Evolutionary conservation across 2,113 vertebrate species (phyloP), one percentile per base, ranked within the genome.

Genomic region (Potamarius usumacintae): DNA sequence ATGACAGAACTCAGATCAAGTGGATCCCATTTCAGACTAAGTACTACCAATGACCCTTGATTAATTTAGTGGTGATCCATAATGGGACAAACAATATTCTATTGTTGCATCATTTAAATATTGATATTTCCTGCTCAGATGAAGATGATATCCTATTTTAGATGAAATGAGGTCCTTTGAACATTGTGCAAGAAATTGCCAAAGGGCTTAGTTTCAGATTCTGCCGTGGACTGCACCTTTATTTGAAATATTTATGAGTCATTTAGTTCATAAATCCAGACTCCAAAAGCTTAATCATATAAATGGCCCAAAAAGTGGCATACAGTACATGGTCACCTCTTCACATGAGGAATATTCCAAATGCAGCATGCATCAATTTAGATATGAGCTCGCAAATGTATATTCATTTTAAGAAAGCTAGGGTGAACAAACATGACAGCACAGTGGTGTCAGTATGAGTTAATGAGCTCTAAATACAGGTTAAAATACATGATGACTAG

Each of bases 1-100:
- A 93, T 76, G 84, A 84, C 90, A 90, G 85, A 89, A 84, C 93
- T 91, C 91, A 82, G 90, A 92, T 93, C 91, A 88, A 87, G 83
- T 60, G 85, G 86, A 74, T 87, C 85, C 90, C 80, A 78, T 90
- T 92, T 89, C 90, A 92, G 88, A 89, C 57, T 50, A 58, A 77
- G 89, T 90, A 87, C 86, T 67, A 91, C 63, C 87, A 62, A 63
- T 69, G 67, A 77, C 50, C 85, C 88, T 92, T 84, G 89, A 93
- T 90, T 91, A 86, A 91, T 89, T 90, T 79, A 80, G 50, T 86
- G 79, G 86, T 57, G 85, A 86, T 87, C 86, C 83, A 84, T 82
- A 88, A 87, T 89, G 69, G 87, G 74, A 85, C 85, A 89, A 90
- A 86, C 80, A 27, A 91, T 89, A 86, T 85, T 89, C 91, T 91